Conservation (phyloP, 2,797 vertebrate species). For the Anguilla pacifica region DNA sequence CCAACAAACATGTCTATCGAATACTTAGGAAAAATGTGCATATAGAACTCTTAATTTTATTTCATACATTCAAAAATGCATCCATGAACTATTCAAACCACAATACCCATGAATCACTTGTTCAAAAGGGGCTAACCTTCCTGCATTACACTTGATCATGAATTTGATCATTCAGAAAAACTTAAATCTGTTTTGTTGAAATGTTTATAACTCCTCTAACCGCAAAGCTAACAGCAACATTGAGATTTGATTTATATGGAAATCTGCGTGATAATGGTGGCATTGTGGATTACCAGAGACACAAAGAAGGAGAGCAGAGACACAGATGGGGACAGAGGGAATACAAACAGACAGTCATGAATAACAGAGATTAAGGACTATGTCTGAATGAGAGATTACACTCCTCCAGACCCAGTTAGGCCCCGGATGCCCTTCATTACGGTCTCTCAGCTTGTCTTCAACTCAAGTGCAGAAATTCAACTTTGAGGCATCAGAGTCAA, state of each 20-base stretch:
- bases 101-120: not conserved
- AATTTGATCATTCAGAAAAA: too few relatives aligned
- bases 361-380: too few relatives aligned
- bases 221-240: too few relatives aligned
- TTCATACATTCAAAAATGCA: not conserved
- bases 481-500: not conserved
- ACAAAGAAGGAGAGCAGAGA: conserved; percentile 1
- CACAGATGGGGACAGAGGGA: not conserved
- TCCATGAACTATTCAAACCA: not conserved
- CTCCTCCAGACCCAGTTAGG: not conserved
- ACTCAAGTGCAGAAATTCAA: not conserved
- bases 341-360: too few relatives aligned
- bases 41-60: too few relatives aligned
- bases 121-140: not conserved
- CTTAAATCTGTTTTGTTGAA: too few relatives aligned
- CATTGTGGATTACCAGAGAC: not conserved
- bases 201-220: too few relatives aligned
- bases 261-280: not conserved
- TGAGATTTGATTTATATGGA: not conserved
- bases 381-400: not conserved
- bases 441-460: not conserved
- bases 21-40: too few relatives aligned
- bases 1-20: too few relatives aligned
- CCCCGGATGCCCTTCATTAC: not conserved
- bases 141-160: too few relatives aligned